These are phyloP conservation scores for Pelagia noctiluca DNA, from an alignment of 30 jellyfish, hydroid and myxozoan genomes.

Conservation along the genomic window DNA sequence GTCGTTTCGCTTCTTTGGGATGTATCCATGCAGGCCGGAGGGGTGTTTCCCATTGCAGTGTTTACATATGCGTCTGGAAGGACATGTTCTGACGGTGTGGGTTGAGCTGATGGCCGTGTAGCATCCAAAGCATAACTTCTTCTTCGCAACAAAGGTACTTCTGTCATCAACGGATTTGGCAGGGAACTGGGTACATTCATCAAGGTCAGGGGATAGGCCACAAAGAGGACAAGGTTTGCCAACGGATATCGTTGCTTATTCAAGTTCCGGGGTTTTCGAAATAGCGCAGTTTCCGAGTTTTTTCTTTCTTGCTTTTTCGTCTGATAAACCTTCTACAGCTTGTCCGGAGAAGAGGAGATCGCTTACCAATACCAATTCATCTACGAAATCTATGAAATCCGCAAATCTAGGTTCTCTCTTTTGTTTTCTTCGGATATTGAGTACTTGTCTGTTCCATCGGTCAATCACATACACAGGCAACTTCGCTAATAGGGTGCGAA, in stretches of 20 bases:
- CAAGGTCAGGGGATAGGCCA: constrained; percentile 22
- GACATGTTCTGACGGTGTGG: constrained; percentile 30
- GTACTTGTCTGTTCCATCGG: constrained; percentile 35
- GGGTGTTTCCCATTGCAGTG: constrained; percentile 35
- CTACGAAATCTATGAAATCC: constrained; percentile 6
- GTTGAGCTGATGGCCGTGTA: constrained; percentile 11
- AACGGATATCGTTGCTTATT: not conserved
- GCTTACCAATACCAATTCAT: constrained; percentile 7
- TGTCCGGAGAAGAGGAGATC: constrained; percentile 8
- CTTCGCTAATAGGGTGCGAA: constrained; percentile 6
- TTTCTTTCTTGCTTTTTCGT: not conserved
- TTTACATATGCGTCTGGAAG: constrained; percentile 17
- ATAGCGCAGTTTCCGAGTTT: constrained; percentile 10
- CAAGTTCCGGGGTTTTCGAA: not conserved
- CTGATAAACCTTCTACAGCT: constrained; percentile 10
- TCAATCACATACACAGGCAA: constrained; percentile 1
- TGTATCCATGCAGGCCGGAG: constrained; percentile 51
- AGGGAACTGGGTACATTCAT: constrained; percentile 9
- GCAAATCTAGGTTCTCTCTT: constrained; percentile 22
- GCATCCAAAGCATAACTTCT: constrained; percentile 25
- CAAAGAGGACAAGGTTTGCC: constrained; percentile 17
- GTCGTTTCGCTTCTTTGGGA: not conserved
- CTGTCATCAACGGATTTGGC: constrained; percentile 22
- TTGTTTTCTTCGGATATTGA: constrained; percentile 3
- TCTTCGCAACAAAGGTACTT: not conserved